phyloP scores from a whole-genome alignment of 2,888 invertebrate genomes.

The Lochmaea crataegi region DNA sequence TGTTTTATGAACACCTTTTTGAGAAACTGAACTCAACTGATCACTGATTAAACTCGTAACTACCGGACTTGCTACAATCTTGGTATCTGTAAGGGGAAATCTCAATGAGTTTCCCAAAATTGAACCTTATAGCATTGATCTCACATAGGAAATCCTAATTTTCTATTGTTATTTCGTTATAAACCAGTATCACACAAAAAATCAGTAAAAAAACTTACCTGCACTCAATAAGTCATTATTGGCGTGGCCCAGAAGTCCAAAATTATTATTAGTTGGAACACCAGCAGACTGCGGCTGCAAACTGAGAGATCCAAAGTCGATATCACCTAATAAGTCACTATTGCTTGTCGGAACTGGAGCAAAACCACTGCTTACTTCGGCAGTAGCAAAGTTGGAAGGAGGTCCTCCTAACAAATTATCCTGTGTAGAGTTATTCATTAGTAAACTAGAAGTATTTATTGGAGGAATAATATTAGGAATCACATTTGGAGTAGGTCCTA shows the following conservation, averaged over 20 bases:
- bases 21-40: slow-evolving; percentile 55
- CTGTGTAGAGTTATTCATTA: slow-evolving; percentile 23
- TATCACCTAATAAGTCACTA: slow-evolving; percentile 59
- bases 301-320: slow-evolving; percentile 55
- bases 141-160: not conserved
- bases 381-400: slow-evolving; percentile 17
- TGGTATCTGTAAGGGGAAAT: slow-evolving; percentile 61
- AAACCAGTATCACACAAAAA: too few relatives aligned
- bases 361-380: not conserved
- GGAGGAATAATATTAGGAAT: slow-evolving; percentile 44
- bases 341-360: slow-evolving; percentile 30
- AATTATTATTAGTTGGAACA: slow-evolving; percentile 42
- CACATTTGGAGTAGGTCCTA: slow-evolving; percentile 35
- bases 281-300: slow-evolving; percentile 46
- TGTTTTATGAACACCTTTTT: slow-evolving; percentile 52
- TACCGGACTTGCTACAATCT: slow-evolving; percentile 36
- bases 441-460: slow-evolving; percentile 33
- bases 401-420: slow-evolving; percentile 42
- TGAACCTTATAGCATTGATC: slow-evolving; percentile 4
- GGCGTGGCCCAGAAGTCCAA: slow-evolving; percentile 44
- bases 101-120: slow-evolving; percentile 63
- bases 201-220: slow-evolving; percentile 36
- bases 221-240: slow-evolving; percentile 41
- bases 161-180: not conserved
- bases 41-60: slow-evolving; percentile 38